Percentiles rank a stretch among this genome's conserved stretches.
These are phyloP conservation scores for Cecropterus lyciades DNA, from an alignment of 1,140 invertebrate genomes.

Conservation along the genomic window DNA sequence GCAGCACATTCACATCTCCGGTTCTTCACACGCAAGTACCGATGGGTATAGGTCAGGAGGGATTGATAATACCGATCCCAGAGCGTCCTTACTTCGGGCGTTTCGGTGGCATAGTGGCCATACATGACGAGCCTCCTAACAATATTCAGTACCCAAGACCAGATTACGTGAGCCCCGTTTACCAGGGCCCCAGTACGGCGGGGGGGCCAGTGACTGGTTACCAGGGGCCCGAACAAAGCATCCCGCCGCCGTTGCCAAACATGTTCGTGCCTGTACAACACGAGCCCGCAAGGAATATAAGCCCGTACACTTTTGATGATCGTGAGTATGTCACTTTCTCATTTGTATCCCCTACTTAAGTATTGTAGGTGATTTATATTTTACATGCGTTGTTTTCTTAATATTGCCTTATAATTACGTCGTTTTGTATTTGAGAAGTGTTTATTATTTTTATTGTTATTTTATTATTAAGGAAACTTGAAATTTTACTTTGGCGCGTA, in stretches of 20 bases:
- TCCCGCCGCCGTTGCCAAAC: constrained; percentile 42
- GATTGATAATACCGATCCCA: constrained; percentile 39
- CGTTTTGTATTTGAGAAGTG: constrained; percentile 22
- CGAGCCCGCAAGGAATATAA: constrained; percentile 46
- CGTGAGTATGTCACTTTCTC: constrained; percentile 41
- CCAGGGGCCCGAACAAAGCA: constrained; percentile 38
- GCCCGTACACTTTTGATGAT: constrained; percentile 52
- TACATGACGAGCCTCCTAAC: constrained; percentile 42
- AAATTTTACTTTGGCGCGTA: no score
- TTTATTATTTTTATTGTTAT: neutral
- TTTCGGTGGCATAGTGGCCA: constrained; percentile 39
- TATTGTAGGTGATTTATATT: neutral
- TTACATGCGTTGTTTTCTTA: no score
- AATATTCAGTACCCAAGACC: constrained; percentile 41
- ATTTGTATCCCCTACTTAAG: neutral
- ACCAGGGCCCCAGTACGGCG: constrained; percentile 35
- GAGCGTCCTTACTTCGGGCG: constrained; percentile 46
- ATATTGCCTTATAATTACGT: neutral
- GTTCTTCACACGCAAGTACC: constrained; percentile 39
- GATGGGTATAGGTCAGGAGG: constrained; percentile 41
- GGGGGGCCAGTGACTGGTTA: constrained; percentile 29
- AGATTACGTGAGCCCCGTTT: constrained; percentile 41
- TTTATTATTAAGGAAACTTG: no score
- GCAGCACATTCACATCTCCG: constrained; percentile 40
- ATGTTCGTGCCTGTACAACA: constrained; percentile 49